A percentile compares a stretch with the other conserved stretches of the same genome.
These are phyloP conservation scores for Pyrgilauda ruficollis DNA, from an alignment of 2,113 vertebrate genomes.

Conservation along the genomic window DNA sequence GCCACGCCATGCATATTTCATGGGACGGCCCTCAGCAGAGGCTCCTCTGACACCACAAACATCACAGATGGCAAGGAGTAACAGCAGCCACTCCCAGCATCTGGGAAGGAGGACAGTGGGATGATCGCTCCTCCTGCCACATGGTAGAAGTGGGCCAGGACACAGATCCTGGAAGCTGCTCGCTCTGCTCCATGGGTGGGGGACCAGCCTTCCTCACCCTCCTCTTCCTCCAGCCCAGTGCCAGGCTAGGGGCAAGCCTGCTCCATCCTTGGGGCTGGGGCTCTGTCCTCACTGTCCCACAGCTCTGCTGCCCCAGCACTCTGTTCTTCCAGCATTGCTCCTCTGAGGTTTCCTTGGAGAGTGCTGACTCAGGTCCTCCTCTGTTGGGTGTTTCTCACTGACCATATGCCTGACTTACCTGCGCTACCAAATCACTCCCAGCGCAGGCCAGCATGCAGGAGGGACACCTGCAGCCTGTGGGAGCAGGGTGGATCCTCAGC, in stretches of 20 bases:
- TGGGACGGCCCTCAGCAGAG: not conserved
- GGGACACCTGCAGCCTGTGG: not conserved
- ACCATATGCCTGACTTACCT: not conserved
- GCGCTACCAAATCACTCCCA: accelerated
- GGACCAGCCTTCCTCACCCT: not conserved
- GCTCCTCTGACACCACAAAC: not conserved
- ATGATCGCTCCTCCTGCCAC: accelerated
- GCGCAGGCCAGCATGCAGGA: not conserved
- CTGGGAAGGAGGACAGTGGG: not conserved
- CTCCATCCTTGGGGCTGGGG: no score
- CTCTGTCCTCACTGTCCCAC: accelerated
- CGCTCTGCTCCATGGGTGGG: accelerated
- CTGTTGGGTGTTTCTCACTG: accelerated
- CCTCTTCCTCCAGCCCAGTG: not conserved
- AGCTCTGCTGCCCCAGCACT: not conserved
- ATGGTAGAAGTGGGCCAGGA: accelerated
- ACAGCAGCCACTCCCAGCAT: accelerated
- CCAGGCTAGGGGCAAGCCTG: not conserved
- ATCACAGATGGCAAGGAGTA: not conserved
- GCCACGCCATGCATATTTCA: not conserved
- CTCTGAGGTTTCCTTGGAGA: not conserved
- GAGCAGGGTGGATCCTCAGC: accelerated
- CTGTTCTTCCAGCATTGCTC: not conserved
- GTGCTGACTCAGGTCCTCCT: not conserved
- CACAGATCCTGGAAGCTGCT: not conserved